phyloP scores from a whole-genome alignment of 1,140 invertebrate species.

The Cotesia typhae region DNA sequence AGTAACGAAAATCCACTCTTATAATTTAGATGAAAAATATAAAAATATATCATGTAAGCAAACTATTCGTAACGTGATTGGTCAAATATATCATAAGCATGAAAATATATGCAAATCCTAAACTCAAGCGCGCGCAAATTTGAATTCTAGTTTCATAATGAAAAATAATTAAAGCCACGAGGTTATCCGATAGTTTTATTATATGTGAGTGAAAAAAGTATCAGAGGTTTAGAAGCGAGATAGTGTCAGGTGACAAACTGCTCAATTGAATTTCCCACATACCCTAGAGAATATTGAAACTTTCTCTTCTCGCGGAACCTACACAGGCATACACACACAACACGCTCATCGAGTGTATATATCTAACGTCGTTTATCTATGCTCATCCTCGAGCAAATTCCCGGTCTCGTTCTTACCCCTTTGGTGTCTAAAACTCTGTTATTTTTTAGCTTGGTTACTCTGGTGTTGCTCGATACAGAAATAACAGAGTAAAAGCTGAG shows the following conservation, averaged over 20 bases:
- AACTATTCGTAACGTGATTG: too few relatives aligned
- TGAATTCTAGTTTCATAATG: too few relatives aligned
- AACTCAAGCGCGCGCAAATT: too few relatives aligned
- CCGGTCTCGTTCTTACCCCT: neutral
- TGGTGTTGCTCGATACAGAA: neutral
- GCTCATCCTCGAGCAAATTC: neutral
- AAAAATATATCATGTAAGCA: too few relatives aligned
- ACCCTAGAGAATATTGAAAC: constrained; percentile 21
- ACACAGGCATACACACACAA: neutral
- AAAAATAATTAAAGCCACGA: neutral
- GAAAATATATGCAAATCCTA: too few relatives aligned
- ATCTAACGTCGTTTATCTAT: neutral
- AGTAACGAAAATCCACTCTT: too few relatives aligned
- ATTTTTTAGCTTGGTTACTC: neutral
- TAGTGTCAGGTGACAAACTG: constrained; percentile 19
- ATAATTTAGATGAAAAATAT: too few relatives aligned
- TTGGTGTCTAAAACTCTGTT: neutral
- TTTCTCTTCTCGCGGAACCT: neutral
- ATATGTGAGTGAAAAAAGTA: neutral
- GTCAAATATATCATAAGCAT: too few relatives aligned
- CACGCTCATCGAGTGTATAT: neutral
- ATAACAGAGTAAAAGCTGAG: neutral
- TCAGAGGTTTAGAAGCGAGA: neutral
- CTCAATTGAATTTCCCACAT: constrained; percentile 22
- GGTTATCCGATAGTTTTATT: constrained; percentile 1